Conservation (phyloP, 2,113 vertebrate genomes). For the Furnarius figulus region DNA sequence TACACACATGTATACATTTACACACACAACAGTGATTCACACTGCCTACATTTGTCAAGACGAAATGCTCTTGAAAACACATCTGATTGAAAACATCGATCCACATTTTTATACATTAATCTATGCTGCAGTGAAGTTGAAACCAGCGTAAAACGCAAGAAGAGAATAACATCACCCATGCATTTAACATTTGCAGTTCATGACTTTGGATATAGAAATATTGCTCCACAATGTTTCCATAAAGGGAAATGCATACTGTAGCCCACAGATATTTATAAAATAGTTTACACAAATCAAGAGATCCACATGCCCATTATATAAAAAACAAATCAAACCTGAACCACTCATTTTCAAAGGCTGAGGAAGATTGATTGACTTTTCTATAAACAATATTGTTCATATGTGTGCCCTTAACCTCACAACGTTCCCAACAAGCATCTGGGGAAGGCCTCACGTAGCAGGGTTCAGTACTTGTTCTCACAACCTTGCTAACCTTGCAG, state of each 20-base stretch:
- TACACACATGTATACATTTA: constrained; percentile 12
- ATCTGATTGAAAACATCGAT: constrained; percentile 7
- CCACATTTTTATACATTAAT: background rate
- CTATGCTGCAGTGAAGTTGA: background rate
- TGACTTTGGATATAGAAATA: background rate
- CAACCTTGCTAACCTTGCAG: background rate
- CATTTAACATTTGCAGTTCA: background rate
- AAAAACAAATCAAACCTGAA: background rate
- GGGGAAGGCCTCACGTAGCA: background rate
- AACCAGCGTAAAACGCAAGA: background rate
- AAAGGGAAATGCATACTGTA: background rate
- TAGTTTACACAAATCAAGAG: background rate
- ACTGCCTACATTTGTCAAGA: constrained; percentile 51
- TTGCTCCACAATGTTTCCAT: background rate
- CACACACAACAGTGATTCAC: constrained; percentile 43
- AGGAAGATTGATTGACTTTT: background rate
- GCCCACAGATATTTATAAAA: background rate
- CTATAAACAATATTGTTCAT: background rate
- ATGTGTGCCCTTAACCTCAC: background rate
- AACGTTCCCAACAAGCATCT: background rate
- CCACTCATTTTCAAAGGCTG: background rate
- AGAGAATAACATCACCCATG: background rate
- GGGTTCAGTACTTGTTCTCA: background rate
- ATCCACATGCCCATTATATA: background rate
- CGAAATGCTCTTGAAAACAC: background rate